Evolutionary conservation across 2,888 invertebrate species (phyloP).

Genomic region (Harpalus rubripes): DNA sequence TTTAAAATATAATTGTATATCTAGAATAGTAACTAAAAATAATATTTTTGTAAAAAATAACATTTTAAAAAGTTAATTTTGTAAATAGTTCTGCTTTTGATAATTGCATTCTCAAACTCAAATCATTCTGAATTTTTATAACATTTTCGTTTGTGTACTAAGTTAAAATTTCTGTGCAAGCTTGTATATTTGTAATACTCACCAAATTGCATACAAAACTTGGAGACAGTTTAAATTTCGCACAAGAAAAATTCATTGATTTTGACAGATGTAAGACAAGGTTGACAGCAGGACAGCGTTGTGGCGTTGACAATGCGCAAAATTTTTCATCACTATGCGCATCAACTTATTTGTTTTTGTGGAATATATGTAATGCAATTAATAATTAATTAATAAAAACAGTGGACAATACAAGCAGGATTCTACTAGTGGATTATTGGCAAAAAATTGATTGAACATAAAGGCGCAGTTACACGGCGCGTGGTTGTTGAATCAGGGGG

Average conservation of each 20-base stretch:
- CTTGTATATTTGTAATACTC: conserved; percentile 66
- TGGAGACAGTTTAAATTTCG: conserved; percentile 67
- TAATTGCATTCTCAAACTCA: not conserved
- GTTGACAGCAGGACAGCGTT: not conserved
- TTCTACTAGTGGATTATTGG: not conserved
- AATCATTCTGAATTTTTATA: not conserved
- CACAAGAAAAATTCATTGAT: conserved; percentile 63
- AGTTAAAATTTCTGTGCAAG: conserved; percentile 5
- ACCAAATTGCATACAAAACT: conserved; percentile 71
- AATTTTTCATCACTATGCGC: conserved; percentile 45
- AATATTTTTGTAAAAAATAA: not conserved
- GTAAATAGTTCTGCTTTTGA: no score
- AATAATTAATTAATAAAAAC: conserved; percentile 15
- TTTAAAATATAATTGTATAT: not conserved
- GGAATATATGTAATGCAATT: conserved; percentile 24
- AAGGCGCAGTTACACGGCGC: no score
- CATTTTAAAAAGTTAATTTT: not conserved
- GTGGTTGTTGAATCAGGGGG: no score
- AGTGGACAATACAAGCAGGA: conserved; percentile 7
- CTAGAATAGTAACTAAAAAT: not conserved
- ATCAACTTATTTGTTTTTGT: conserved; percentile 15
- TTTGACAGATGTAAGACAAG: conserved; percentile 42
- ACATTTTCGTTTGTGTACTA: not conserved
- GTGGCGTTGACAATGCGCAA: conserved; percentile 1
- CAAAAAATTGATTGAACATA: conserved; percentile 28